Evolutionary conservation across 1,140 invertebrate genomes (phyloP).

Genomic region (Antheraea pernyi): DNA sequence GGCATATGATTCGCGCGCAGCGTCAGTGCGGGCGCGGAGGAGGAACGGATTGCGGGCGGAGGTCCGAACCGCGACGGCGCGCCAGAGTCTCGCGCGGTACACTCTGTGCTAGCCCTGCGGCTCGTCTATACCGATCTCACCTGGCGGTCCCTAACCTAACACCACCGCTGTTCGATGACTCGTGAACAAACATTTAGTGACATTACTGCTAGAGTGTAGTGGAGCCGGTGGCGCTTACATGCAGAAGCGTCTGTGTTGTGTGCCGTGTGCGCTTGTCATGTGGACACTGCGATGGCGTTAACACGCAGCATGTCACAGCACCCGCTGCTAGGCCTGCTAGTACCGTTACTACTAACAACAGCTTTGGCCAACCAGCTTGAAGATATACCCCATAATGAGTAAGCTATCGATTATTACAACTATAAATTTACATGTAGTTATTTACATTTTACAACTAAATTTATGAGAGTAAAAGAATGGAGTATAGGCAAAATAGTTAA

Average conservation of each 20-base stretch:
- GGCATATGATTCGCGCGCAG: slow-evolving; percentile 75
- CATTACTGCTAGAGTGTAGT: slow-evolving; percentile 54
- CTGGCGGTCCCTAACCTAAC: slow-evolving; percentile 31
- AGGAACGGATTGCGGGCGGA: slow-evolving; percentile 22
- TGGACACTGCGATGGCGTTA: slow-evolving; percentile 61
- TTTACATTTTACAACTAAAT: neutral
- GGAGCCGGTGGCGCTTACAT: slow-evolving; percentile 47
- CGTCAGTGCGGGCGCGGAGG: slow-evolving; percentile 63
- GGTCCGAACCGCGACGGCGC: slow-evolving; percentile 34
- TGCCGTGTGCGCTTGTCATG: slow-evolving; percentile 49
- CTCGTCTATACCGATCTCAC: slow-evolving; percentile 40
- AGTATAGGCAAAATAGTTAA: too few species aligned
- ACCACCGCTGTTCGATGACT: slow-evolving; percentile 45
- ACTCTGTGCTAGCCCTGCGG: slow-evolving; percentile 48
- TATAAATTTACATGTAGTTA: neutral
- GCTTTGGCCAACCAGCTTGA: slow-evolving; percentile 85
- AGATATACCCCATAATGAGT: slow-evolving; percentile 92
- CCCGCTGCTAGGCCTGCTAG: slow-evolving; percentile 46
- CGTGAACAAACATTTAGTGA: slow-evolving; percentile 43
- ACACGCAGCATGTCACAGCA: slow-evolving; percentile 56
- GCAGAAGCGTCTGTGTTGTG: slow-evolving; percentile 53
- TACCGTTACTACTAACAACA: slow-evolving; percentile 55
- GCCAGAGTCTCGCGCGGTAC: slow-evolving; percentile 37
- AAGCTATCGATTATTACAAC: slow-evolving; percentile 60
- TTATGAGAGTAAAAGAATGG: too few species aligned